Percentiles rank a stretch among this genome's conserved stretches.
Conservation (phyloP, 2,113 vertebrate species). For the Tylochromis polylepis region DNA sequence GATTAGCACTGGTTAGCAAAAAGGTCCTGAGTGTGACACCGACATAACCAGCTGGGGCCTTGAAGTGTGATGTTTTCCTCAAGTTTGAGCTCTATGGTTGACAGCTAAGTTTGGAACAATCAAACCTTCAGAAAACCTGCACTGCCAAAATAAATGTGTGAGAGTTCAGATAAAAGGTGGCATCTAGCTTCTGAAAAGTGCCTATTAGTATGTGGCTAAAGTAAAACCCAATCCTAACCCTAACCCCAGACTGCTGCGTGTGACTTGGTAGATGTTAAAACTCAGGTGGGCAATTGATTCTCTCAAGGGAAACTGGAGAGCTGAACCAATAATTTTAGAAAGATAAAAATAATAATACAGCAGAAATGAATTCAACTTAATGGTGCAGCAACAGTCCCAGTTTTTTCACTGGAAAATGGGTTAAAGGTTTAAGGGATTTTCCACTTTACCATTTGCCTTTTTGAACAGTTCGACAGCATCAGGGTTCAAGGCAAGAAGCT, state of each 20-base stretch:
- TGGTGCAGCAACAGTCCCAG: neutral
- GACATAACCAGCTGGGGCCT: neutral
- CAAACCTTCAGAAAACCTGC: neutral
- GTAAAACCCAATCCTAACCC: neutral
- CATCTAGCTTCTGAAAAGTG: neutral
- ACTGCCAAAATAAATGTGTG: neutral
- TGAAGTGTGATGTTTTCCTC: neutral
- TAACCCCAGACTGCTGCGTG: neutral
- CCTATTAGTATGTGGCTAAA: neutral
- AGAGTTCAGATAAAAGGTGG: neutral
- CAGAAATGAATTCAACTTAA: neutral
- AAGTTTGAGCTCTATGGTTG: neutral
- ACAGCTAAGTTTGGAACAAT: neutral
- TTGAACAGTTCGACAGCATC: slow-evolving; percentile 97
- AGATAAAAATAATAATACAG: neutral
- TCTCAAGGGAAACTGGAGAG: neutral
- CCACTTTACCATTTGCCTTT: slow-evolving; percentile 90
- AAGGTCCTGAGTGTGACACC: neutral
- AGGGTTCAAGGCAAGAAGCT: slow-evolving; percentile 91
- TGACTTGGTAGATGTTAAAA: neutral
- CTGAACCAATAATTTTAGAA: neutral
- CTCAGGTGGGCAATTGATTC: neutral
- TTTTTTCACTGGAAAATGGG: neutral
- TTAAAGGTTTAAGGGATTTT: neutral
- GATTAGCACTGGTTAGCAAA: neutral